A percentile compares a stretch with the other conserved stretches of the same genome.
Evolutionary conservation across 1,140 invertebrate species (phyloP).

Genomic region (Caenorhabditis latens): DNA sequence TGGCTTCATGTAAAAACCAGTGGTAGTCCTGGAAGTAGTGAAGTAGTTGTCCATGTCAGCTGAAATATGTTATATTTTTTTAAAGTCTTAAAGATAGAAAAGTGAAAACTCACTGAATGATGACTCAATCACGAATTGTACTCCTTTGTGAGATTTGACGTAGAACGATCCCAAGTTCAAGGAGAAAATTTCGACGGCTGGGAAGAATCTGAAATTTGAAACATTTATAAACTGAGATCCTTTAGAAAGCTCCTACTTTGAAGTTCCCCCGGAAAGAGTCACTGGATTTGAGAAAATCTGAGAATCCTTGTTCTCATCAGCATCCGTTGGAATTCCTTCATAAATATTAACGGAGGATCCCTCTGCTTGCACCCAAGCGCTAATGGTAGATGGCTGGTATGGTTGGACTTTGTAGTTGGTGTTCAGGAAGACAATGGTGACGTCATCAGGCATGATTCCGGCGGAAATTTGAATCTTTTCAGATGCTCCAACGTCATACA

Average conservation of each 20-base stretch:
- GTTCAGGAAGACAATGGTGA: conserved; percentile 28
- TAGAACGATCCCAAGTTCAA: conserved; percentile 26
- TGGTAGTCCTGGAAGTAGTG: background rate
- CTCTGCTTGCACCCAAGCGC: conserved; percentile 4
- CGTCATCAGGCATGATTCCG: background rate
- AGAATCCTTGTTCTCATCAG: conserved; percentile 19
- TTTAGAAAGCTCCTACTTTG: background rate
- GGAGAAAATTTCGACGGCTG: conserved; percentile 13
- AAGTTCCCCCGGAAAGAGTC: background rate
- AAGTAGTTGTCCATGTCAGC: background rate
- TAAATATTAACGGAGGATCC: conserved; percentile 6
- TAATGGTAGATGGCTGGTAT: background rate
- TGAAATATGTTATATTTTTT: background rate
- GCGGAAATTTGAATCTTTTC: background rate
- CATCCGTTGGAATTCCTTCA: conserved; percentile 31
- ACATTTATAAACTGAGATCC: background rate
- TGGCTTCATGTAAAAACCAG: conserved; percentile 35
- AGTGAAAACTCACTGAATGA: background rate
- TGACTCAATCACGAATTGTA: conserved; percentile 25
- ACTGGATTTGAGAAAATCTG: conserved; percentile 42
- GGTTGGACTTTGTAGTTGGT: background rate
- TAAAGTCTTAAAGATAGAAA: background rate
- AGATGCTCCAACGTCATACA: background rate
- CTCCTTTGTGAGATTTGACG: conserved; percentile 12
- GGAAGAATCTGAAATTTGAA: conserved; percentile 8